Percentiles rank a stretch among this genome's conserved stretches.
These are phyloP conservation scores for Brachyalestes nurse DNA, from an alignment of 2,797 vertebrate genomes.

Conservation along the genomic window DNA sequence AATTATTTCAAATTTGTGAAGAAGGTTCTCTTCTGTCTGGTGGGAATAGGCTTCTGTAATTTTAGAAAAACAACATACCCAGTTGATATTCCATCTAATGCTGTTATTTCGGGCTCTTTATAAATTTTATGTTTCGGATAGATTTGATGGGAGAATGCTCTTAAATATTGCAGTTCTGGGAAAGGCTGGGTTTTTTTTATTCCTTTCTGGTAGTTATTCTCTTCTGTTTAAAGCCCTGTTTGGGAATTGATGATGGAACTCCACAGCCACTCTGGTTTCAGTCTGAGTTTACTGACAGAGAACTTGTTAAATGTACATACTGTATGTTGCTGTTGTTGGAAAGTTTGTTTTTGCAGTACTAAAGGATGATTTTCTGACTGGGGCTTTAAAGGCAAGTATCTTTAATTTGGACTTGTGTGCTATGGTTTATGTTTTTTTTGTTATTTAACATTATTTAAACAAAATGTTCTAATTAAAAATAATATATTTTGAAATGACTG, in stretches of 20 bases:
- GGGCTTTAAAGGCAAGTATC: slow-evolving; percentile 37
- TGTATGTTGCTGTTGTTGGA: not conserved
- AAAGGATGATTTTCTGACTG: slow-evolving; percentile 12
- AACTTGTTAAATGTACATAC: not conserved
- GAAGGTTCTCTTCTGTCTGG: not conserved
- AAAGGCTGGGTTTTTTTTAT: slow-evolving; percentile 3
- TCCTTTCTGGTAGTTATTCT: slow-evolving; percentile 10
- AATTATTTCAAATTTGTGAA: no score
- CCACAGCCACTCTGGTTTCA: not conserved
- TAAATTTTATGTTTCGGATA: slow-evolving; percentile 24
- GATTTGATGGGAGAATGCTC: slow-evolving; percentile 38
- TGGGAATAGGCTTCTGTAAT: not conserved
- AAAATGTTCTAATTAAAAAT: slow-evolving; percentile 55
- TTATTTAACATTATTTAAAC: slow-evolving; percentile 60
- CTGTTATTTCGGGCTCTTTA: slow-evolving; percentile 24
- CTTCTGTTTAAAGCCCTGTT: slow-evolving; percentile 14
- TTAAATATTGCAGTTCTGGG: slow-evolving; percentile 11
- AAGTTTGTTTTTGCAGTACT: slow-evolving; percentile 5
- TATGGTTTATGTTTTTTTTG: slow-evolving; percentile 44
- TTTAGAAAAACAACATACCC: slow-evolving; percentile 6
- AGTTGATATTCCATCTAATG: slow-evolving; percentile 36
- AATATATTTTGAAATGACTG: slow-evolving; percentile 61
- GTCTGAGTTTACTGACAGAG: not conserved
- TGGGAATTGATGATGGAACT: not conserved
- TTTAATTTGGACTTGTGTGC: slow-evolving; percentile 26